Evolutionary conservation across 2,797 vertebrate species (phyloP).

Genomic region (Chelidonichthys spinosus): DNA sequence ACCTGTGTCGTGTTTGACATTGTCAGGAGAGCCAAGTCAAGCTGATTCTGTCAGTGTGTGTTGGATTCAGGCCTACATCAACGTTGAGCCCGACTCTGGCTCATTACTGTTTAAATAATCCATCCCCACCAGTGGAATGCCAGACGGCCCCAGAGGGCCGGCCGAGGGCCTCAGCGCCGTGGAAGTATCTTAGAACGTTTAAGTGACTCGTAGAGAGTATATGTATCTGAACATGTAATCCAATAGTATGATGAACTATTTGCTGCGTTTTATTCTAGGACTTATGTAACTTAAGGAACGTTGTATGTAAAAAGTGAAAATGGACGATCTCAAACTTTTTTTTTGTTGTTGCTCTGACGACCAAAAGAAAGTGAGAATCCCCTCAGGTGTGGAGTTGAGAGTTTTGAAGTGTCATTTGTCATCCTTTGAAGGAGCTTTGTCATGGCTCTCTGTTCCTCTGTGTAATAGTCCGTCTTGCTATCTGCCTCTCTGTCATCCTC

Average conservation of each 20-base stretch:
- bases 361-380: slow-evolving; percentile 19
- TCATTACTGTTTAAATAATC: slow-evolving; percentile 53
- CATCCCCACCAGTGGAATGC: slow-evolving; percentile 7
- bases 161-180: neutral
- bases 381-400: slow-evolving; percentile 28
- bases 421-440: slow-evolving; percentile 40
- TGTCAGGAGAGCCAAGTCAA: slow-evolving; percentile 43
- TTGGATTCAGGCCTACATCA: slow-evolving; percentile 53
- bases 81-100: slow-evolving; percentile 27
- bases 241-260: neutral
- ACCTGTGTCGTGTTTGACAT: slow-evolving; percentile 51
- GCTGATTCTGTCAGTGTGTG: slow-evolving; percentile 35
- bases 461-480: slow-evolving; percentile 26
- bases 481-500: slow-evolving; percentile 34
- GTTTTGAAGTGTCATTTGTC: slow-evolving; percentile 44
- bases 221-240: neutral
- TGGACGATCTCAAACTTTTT: slow-evolving; percentile 5
- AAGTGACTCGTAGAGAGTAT: no score
- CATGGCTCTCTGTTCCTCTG: slow-evolving; percentile 26
- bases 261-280: neutral
- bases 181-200: neutral
- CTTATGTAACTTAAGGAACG: neutral
- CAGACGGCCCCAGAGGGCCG: neutral
- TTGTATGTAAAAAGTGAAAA: neutral
- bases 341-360: neutral